These are phyloP conservation scores for Lordiphosa collinella DNA, from an alignment of 1,140 invertebrate species.

Conservation along the genomic window DNA sequence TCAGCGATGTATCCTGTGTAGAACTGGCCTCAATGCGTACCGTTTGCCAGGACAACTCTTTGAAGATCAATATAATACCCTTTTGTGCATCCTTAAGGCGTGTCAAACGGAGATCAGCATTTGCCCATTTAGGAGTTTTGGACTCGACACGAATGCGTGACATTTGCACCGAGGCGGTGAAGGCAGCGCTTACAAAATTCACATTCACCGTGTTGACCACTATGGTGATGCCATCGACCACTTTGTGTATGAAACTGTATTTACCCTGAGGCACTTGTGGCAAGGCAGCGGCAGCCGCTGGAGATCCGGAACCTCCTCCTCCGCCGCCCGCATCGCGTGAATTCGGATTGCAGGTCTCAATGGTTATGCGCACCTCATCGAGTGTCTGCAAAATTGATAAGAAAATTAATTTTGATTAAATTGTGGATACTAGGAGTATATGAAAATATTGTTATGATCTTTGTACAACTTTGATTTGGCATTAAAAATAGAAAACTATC, in stretches of 20 bases:
- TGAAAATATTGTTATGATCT: too few species aligned
- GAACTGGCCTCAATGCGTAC: conserved; percentile 95
- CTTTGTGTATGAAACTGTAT: conserved; percentile 96
- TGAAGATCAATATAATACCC: conserved; percentile 96
- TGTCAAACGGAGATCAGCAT: conserved; percentile 91
- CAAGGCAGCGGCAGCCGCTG: conserved; percentile 42
- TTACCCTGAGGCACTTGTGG: conserved; percentile 81
- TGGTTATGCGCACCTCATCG: conserved; percentile 93
- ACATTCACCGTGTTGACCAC: conserved; percentile 96
- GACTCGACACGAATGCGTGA: conserved; percentile 95
- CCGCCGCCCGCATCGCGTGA: conserved; percentile 79
- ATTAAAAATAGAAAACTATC: too few species aligned
- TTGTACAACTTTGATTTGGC: too few species aligned
- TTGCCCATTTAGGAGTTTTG: conserved; percentile 92
- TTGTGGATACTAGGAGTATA: too few species aligned
- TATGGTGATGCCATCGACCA: conserved; percentile 98
- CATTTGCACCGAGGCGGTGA: conserved; percentile 96
- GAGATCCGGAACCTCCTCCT: conserved; percentile 35
- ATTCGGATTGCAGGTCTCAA: conserved; percentile 91
- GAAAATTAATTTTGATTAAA: too few species aligned
- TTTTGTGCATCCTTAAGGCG: conserved; percentile 93
- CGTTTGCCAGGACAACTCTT: conserved; percentile 98
- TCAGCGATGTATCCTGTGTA: conserved; percentile 88
- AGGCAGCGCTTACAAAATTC: conserved; percentile 95
- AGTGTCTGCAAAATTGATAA: conserved; percentile 85